Percentiles rank a stretch among this genome's conserved stretches.
Evolutionary conservation across 2,113 vertebrate species (phyloP).

Genomic region (Puma concolor): DNA sequence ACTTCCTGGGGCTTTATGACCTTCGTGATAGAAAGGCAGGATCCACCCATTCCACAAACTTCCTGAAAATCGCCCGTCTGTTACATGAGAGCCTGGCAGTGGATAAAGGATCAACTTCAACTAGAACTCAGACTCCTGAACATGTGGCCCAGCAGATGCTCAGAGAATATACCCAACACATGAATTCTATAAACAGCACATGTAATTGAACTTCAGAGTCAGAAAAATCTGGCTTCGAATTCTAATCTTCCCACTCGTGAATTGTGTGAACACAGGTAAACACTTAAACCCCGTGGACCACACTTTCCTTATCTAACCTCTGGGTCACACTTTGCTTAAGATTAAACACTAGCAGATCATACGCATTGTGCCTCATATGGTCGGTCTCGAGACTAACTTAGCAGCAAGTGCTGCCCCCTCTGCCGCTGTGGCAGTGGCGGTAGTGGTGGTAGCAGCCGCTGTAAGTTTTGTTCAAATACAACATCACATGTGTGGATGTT

Average conservation of each 20-base stretch:
- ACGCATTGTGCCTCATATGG: accelerated
- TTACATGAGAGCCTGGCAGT: background rate
- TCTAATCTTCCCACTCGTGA: background rate
- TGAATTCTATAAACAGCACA: background rate
- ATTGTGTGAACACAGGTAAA: background rate
- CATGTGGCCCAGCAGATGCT: background rate
- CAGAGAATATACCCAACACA: background rate
- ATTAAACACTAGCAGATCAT: background rate
- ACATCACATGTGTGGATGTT: background rate
- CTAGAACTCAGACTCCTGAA: background rate
- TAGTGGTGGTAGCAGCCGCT: background rate
- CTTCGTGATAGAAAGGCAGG: background rate
- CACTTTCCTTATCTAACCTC: background rate
- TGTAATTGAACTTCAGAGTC: background rate
- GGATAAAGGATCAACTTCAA: background rate
- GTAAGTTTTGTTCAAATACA: background rate
- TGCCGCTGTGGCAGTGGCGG: background rate
- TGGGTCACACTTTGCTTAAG: background rate
- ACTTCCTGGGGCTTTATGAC: background rate
- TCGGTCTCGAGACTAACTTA: background rate
- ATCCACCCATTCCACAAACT: background rate
- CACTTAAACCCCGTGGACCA: background rate
- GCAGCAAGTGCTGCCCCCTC: background rate
- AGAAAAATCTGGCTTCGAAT: background rate
- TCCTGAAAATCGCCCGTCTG: background rate